phyloP scores from a whole-genome alignment of 2,113 vertebrate genomes.

The Todiramphus saurophagus region DNA sequence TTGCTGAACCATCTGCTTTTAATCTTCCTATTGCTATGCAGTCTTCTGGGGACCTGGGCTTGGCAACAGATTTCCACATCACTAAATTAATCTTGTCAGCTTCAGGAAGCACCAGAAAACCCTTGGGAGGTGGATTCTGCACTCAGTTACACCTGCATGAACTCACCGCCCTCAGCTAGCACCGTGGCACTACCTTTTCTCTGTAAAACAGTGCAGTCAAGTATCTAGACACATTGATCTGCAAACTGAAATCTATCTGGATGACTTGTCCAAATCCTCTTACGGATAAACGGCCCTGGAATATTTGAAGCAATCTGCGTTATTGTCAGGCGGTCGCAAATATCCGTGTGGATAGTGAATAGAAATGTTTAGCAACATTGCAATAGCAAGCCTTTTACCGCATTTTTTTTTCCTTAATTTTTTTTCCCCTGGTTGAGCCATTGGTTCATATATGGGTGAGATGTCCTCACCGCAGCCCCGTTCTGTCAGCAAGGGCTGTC shows the following conservation, averaged over 20 bases:
- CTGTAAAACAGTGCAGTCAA: not conserved
- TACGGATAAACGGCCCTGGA: not conserved
- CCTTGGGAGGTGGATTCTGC: not conserved
- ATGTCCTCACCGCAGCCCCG: not conserved
- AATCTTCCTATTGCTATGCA: conserved; percentile 64
- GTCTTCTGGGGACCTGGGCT: conserved; percentile 68
- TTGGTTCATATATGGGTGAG: not conserved
- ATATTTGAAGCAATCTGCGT: not conserved
- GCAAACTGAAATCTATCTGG: not conserved
- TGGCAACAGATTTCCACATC: conserved; percentile 70
- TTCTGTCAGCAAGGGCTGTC: not conserved
- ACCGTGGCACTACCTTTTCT: not conserved
- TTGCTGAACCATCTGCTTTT: conserved; percentile 76
- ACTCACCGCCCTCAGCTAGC: not conserved
- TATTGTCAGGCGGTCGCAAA: not conserved
- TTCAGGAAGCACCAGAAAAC: conserved; percentile 69
- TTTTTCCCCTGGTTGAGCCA: not conserved
- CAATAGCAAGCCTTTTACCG: not conserved
- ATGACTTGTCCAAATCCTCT: not conserved
- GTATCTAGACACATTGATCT: not conserved
- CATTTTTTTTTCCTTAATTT: not conserved
- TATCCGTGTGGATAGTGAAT: not conserved
- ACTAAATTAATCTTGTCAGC: conserved; percentile 79
- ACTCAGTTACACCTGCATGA: conserved; percentile 51
- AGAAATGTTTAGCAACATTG: not conserved